Conservation (phyloP, 2,113 vertebrate species). For the Thermophis baileyi region DNA sequence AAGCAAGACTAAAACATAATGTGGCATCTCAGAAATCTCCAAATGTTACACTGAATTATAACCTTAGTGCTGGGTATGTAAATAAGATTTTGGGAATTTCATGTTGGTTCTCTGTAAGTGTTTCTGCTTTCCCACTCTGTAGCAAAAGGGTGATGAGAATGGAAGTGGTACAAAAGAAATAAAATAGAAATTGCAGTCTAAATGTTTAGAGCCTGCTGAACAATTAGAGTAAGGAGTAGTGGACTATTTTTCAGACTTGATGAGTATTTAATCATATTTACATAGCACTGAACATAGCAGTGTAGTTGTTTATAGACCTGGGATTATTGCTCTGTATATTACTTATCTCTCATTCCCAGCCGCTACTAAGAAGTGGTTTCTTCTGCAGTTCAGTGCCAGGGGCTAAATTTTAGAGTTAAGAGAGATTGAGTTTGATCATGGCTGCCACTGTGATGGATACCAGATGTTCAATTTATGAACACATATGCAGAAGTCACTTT, state of each 20-base stretch:
- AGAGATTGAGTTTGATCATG: conserved; percentile 13
- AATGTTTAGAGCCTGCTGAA: not conserved
- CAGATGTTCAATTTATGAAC: conserved; percentile 25
- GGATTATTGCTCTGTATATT: not conserved
- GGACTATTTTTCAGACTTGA: not conserved
- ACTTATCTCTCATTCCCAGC: not conserved
- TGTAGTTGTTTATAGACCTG: not conserved
- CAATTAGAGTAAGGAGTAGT: not conserved
- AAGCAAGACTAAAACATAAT: not conserved
- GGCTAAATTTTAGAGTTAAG: conserved; percentile 1
- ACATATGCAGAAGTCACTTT: conserved; percentile 21
- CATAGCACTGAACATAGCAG: not conserved
- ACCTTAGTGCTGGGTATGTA: not conserved
- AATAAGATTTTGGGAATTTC: not conserved
- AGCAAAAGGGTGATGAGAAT: not conserved
- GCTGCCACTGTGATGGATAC: conserved; percentile 2
- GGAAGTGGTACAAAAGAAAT: not conserved
- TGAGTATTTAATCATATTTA: not conserved
- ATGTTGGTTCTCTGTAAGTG: not conserved
- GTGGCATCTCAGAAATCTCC: not conserved
- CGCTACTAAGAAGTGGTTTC: conserved; percentile 4
- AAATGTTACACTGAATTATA: not conserved
- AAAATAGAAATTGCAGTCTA: not conserved
- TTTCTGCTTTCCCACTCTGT: not conserved
- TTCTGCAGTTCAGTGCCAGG: conserved; percentile 13